Percentiles rank a stretch among this genome's conserved stretches.
Evolutionary conservation across 2,888 invertebrate species (phyloP).

Genomic region (Drosophila histrio): DNA sequence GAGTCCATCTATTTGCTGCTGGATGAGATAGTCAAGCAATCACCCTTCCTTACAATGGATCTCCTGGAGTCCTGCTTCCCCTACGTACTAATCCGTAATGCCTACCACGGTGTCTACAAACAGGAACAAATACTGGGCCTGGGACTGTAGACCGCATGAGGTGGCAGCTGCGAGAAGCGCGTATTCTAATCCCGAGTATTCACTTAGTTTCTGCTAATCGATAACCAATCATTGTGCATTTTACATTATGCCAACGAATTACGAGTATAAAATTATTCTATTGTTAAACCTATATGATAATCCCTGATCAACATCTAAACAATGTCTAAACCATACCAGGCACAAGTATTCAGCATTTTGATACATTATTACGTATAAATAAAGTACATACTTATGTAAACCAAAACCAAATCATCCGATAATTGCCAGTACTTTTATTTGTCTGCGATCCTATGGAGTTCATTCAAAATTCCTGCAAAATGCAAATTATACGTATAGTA

Average conservation of each 20-base stretch:
- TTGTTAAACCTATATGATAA: constrained; percentile 62
- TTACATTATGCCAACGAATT: constrained; percentile 31
- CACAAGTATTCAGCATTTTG: constrained; percentile 63
- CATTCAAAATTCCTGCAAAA: background rate
- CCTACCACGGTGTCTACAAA: constrained; percentile 98
- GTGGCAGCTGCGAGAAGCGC: background rate
- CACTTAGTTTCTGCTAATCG: constrained; percentile 40
- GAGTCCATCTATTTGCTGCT: constrained; percentile 98
- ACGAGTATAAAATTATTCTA: constrained; percentile 38
- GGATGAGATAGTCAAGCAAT: constrained; percentile 99
- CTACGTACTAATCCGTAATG: constrained; percentile 98
- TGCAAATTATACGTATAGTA: constrained; percentile 5
- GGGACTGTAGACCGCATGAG: constrained; percentile 48
- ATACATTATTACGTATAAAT: constrained; percentile 63
- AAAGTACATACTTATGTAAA: constrained; percentile 61
- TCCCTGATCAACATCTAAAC: constrained; percentile 7
- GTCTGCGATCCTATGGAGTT: background rate
- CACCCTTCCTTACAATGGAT: constrained; percentile 99
- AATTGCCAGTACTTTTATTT: background rate
- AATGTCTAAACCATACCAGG: constrained; percentile 25
- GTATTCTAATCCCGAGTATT: constrained; percentile 41
- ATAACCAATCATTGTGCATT: constrained; percentile 21
- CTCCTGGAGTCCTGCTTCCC: constrained; percentile 99
- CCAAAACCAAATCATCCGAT: background rate
- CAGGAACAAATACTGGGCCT: constrained; percentile 88